Conservation (phyloP, 2,888 invertebrate species). For the Tortrix viridana region DNA sequence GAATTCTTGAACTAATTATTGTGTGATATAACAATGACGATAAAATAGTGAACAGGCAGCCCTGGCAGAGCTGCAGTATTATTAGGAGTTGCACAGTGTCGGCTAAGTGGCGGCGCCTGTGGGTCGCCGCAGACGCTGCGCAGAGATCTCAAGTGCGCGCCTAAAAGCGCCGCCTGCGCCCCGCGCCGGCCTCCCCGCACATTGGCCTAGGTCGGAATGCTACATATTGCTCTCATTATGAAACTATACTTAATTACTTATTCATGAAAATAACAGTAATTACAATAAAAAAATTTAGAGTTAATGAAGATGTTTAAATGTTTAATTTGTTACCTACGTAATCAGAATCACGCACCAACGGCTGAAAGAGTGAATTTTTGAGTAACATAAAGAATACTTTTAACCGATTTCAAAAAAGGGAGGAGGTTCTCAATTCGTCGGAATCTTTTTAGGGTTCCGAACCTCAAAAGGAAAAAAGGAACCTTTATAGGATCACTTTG, state of each 20-base stretch:
- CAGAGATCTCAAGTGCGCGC: slow-evolving; percentile 60
- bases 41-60: slow-evolving; percentile 15
- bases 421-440: too few relatives aligned
- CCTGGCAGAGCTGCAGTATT: slow-evolving; percentile 28
- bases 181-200: slow-evolving; percentile 40
- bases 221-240: slow-evolving; percentile 7
- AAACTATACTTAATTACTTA: neutral
- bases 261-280: too few relatives aligned
- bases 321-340: too few relatives aligned
- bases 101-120: slow-evolving; percentile 43
- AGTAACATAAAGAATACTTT: too few relatives aligned
- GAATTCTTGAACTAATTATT: neutral
- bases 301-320: too few relatives aligned
- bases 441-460: too few relatives aligned
- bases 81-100: slow-evolving; percentile 38
- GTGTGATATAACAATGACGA: neutral
- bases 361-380: too few relatives aligned
- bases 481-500: too few relatives aligned
- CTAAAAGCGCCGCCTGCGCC: slow-evolving; percentile 51
- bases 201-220: slow-evolving; percentile 57
- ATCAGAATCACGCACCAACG: too few relatives aligned
- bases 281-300: too few relatives aligned
- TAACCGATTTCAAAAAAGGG: too few relatives aligned
- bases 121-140: slow-evolving; percentile 45
- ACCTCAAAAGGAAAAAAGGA: too few relatives aligned